Evolutionary conservation across 2,888 invertebrate species (phyloP).

Genomic region (Drosophila setosimentum): DNA sequence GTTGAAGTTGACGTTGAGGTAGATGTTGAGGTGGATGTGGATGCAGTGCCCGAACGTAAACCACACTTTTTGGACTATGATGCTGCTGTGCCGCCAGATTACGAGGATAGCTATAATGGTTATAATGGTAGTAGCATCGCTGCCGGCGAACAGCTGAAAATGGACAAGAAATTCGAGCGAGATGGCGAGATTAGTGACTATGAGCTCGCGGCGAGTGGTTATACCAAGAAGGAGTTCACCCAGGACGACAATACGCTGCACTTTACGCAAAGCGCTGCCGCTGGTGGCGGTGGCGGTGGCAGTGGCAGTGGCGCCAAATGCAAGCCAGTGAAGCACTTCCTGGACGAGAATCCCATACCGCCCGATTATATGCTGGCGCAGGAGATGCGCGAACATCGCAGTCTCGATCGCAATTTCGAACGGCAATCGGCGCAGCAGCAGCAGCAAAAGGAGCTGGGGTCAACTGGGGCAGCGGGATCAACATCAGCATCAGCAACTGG

Average conservation of each 20-base stretch:
- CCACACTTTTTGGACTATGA: conserved; percentile 89
- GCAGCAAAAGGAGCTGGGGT: conserved; percentile 66
- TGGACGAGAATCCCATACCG: conserved; percentile 85
- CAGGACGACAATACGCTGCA: conserved; percentile 83
- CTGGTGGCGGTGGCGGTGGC: conserved; percentile 45
- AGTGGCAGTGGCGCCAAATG: conserved; percentile 43
- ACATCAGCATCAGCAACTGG: conserved; percentile 9
- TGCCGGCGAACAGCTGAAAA: conserved; percentile 83
- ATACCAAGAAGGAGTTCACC: conserved; percentile 85
- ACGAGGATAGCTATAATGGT: conserved; percentile 72
- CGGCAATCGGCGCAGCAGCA: conserved; percentile 82
- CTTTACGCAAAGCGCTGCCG: conserved; percentile 63
- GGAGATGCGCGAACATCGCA: conserved; percentile 84
- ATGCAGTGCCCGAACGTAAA: conserved; percentile 85
- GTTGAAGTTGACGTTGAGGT: conserved; percentile 41
- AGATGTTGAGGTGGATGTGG: conserved; percentile 68
- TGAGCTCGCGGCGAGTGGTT: conserved; percentile 84
- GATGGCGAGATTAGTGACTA: conserved; percentile 85
- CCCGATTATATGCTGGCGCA: conserved; percentile 85
- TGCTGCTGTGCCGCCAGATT: conserved; percentile 87
- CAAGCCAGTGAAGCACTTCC: conserved; percentile 83
- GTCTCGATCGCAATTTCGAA: conserved; percentile 85
- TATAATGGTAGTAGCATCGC: conserved; percentile 36
- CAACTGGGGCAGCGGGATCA: conserved; percentile 33
- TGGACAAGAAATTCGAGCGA: conserved; percentile 85